phyloP scores from a whole-genome alignment of 30 jellyfish, hydroid and myxozoan species.

The Cassiopea andromeda region DNA sequence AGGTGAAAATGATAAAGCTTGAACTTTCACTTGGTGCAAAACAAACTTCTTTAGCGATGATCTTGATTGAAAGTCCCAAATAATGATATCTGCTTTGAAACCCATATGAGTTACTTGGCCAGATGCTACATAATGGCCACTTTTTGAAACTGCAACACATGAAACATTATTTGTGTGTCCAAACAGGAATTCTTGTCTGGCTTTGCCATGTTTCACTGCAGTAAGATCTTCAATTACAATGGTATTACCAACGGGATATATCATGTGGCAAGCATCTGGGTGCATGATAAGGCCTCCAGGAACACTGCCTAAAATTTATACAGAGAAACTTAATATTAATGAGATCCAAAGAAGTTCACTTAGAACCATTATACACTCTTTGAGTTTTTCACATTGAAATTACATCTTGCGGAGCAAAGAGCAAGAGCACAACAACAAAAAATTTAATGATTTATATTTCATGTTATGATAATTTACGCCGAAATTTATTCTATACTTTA shows the following conservation, averaged over 20 bases:
- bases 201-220: conserved; percentile 53
- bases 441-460: no score
- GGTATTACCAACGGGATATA: conserved; percentile 95
- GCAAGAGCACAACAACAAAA: no score
- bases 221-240: conserved; percentile 81
- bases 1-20: conserved; percentile 95
- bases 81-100: conserved; percentile 94
- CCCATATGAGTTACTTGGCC: conserved; percentile 99
- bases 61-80: conserved; percentile 85
- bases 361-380: no score
- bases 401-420: no score
- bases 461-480: no score
- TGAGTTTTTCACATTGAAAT: no score
- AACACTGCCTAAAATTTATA: conserved; percentile 77
- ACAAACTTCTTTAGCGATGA: conserved; percentile 61
- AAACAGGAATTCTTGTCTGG: conserved; percentile 82
- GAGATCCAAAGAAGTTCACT: no score
- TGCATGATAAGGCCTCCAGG: conserved; percentile 94
- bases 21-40: conserved; percentile 93
- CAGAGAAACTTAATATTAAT: neutral
- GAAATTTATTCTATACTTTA: no score
- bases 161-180: conserved; percentile 97
- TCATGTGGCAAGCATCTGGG: conserved; percentile 84
- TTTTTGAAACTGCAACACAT: conserved; percentile 89
- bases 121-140: conserved; percentile 90